Base-by-base conservation (phyloP, 2,888 invertebrate genomes). In the Xanthorhoe spadicearia region DNA sequence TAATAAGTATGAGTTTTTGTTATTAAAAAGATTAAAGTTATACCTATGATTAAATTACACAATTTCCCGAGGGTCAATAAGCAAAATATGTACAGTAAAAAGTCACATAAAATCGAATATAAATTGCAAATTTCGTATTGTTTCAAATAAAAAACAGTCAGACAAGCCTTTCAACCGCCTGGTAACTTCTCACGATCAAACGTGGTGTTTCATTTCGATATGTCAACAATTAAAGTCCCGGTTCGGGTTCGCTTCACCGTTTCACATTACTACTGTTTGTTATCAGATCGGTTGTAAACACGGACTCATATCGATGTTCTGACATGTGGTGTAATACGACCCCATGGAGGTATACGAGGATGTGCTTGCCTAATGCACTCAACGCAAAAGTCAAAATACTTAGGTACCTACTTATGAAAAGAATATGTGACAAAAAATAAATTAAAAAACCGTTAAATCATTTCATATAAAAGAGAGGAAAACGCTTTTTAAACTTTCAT, bases 261-360 rank as follows among this genome's bases (percentile, higher is more conserved):
- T 72, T 83, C 78, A 68, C 74, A 72, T 86, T 85, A 81, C 83
- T 74, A 75, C 74, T 79, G 79, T 78, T 79, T 77, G 79, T 83
- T 81, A 78, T 79, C 74, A 72, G 74, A 77, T 74, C 69, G 54
- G 60, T 69, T 76, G 63, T 68, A 80, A 71, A 75, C 76, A 75
- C 58, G 66, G 67, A 74, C 73, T 71, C 71, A 32, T 65, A 66
- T 51, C 43, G 49, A 65, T 67, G 61, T 57, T 63, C 63, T 55
- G 62, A 58, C 50, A 60, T 64, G 53, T 61, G 64, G 53, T 58
- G 68, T 57, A 61, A 68, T 55, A 49, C 35, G 61, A 68, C 32
- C 50, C 19, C 43, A 52, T n/a, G n/a, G 43, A 2, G 28, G 28
- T 28, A 28, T 28, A 28, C 28, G 28, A 28, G 5, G 28, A 28